These are phyloP conservation scores for Drosophila athabasca DNA, from an alignment of 1,140 invertebrate species.

Conservation along the genomic window DNA sequence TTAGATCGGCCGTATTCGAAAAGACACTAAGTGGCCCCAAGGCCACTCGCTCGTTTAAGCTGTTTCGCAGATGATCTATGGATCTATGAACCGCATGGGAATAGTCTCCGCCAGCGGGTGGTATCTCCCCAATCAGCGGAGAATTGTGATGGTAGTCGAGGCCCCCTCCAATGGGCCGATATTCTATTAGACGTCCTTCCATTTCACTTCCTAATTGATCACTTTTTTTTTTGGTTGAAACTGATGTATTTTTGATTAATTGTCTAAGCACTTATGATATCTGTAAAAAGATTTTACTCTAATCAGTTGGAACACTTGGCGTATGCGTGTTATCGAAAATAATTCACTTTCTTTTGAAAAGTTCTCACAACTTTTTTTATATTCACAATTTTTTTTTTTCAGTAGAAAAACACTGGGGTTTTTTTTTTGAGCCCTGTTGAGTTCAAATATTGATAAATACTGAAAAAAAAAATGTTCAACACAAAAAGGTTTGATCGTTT, in stretches of 20 bases:
- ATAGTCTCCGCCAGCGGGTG: conserved; percentile 84
- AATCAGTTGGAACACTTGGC: not conserved
- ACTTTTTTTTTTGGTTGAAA: conserved; percentile 12
- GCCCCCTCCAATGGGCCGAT: conserved; percentile 86
- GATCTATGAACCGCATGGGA: conserved; percentile 88
- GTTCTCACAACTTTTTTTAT: too few relatives aligned
- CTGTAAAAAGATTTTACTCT: not conserved
- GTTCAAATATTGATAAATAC: too few relatives aligned
- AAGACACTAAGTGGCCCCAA: conserved; percentile 83
- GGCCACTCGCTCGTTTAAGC: conserved; percentile 86
- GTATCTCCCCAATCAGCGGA: conserved; percentile 86
- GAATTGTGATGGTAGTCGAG: conserved; percentile 86
- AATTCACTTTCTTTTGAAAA: too few relatives aligned
- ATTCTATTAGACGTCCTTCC: conserved; percentile 87
- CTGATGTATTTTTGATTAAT: not conserved
- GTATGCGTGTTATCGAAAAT: too few relatives aligned
- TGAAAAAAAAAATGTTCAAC: too few relatives aligned
- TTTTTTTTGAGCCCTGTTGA: too few relatives aligned
- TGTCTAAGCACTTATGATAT: too few relatives aligned
- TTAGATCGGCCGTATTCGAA: conserved; percentile 74
- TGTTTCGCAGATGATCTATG: conserved; percentile 87
- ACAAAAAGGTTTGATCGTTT: too few relatives aligned
- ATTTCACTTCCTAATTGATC: conserved; percentile 72
- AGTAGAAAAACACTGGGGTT: too few relatives aligned
- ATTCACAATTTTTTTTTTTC: too few relatives aligned